Evolutionary conservation across 2,888 invertebrate species (phyloP), one percentile per base, ranked within the genome.

Genomic region (Anagyrus pseudococci): DNA sequence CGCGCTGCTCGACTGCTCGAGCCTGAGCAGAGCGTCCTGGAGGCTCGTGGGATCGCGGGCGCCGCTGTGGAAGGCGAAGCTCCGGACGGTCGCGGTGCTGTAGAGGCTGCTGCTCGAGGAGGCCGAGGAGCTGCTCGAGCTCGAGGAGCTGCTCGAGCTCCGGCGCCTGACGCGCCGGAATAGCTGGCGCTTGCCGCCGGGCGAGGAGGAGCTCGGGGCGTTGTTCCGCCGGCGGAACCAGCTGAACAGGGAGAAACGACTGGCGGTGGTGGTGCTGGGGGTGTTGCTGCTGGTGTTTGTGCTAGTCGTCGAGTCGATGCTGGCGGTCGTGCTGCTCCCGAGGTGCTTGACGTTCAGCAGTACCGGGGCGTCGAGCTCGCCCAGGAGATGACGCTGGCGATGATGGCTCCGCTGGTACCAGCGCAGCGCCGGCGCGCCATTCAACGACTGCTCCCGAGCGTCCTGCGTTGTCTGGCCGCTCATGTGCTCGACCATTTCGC

Each of bases 51-150:
- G 26, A 6, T 55, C 64, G 4, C 65, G 82, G 81, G 48, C 83
- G 81, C 65, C 90, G 85, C 56, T 84, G 77, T 68, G 84, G 77
- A 87, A 91, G 19, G 89, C 87, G 75, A 92, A 91, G 74, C 90
- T 90, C 43, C 86, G 86, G 19, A 87, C 89, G 10, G 90, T 90
- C 53, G 89, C 87, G 61, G 87, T 89, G 71, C 91, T 91, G 74
- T 88, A 87, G 53, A 85, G 84, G 70, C 90, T 90, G 71, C 87
- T 86, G 67, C n/a, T n/a, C n/a, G 89, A 82, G 76, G 86, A 86
- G 66, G 85, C 84, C 50, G 83, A 82, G 48, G 67, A 55, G 61
- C 58, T 25, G 33, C 19, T 22, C 37, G 56, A 29, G 52, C 56
- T 58, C 48, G 66, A 65, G 37, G 64, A 64, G 15, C n/a, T n/a